phyloP scores from a whole-genome alignment of 2,113 vertebrate species.

The Talpa occidentalis region DNA sequence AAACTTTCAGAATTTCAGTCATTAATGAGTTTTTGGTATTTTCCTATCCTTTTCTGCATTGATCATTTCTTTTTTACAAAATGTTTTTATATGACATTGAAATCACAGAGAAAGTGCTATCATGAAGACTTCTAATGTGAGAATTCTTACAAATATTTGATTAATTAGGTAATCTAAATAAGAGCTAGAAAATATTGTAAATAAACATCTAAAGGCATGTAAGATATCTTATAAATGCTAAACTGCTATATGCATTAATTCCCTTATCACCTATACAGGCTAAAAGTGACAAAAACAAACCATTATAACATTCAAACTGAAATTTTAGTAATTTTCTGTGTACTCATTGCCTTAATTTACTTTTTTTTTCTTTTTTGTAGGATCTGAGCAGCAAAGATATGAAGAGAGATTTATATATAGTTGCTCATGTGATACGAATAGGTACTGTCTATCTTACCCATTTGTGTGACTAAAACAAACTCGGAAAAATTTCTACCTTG shows the following conservation, averaged over 20 bases:
- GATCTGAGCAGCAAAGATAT: constrained; percentile 98
- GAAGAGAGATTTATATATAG: constrained; percentile 97
- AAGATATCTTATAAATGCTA: not conserved
- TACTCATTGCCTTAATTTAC: constrained; percentile 44
- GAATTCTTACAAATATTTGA: not conserved
- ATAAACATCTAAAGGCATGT: not conserved
- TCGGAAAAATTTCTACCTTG: not conserved
- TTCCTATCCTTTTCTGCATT: not conserved
- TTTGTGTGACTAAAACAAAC: not conserved
- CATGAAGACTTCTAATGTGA: constrained; percentile 12
- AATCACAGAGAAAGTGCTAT: constrained; percentile 5
- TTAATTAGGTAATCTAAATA: constrained; percentile 13
- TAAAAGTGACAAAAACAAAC: constrained; percentile 8
- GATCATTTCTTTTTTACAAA: constrained; percentile 46
- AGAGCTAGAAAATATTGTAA: constrained; percentile 19
- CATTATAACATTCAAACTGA: constrained; percentile 24
- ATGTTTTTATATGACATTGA: not conserved
- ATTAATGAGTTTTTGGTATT: not conserved
- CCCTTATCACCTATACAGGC: not conserved
- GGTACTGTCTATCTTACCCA: constrained; percentile 86
- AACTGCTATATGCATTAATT: not conserved
- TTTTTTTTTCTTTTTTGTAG: constrained; percentile 83
- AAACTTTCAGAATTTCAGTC: constrained; percentile 22
- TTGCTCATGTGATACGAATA: constrained; percentile 96
- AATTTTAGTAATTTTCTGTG: constrained; percentile 42